phyloP scores from a whole-genome alignment of 1,140 invertebrate species.

The Neodiprion virginianus region DNA sequence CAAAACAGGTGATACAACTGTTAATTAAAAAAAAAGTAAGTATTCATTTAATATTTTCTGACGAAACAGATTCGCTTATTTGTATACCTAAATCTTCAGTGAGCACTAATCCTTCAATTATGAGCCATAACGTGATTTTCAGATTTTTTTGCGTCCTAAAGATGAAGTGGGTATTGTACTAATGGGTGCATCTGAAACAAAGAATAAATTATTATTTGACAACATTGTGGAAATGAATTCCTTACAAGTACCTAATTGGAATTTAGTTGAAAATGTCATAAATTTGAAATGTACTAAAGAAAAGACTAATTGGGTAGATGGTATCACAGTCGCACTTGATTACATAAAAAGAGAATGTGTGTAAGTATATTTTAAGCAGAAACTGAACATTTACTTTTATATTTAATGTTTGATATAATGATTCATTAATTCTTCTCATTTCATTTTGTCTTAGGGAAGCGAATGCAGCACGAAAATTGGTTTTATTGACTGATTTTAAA shows the following conservation, averaged over 20 bases:
- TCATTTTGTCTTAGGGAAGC: conserved; percentile 19
- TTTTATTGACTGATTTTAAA: conserved; percentile 38
- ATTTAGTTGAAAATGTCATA: conserved; percentile 34
- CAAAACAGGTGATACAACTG: conserved; percentile 32
- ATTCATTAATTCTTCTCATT: not conserved
- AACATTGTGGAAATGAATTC: conserved; percentile 7
- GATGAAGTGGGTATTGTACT: conserved; percentile 44
- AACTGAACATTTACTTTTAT: not conserved
- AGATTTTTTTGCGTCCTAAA: conserved; percentile 42
- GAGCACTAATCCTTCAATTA: no score
- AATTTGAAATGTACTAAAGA: conserved; percentile 25
- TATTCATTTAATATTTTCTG: not conserved
- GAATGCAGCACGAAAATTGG: conserved; percentile 12
- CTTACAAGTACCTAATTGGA: conserved; percentile 37
- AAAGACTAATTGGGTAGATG: conserved; percentile 39
- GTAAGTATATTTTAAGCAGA: conserved; percentile 21
- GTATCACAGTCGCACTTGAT: conserved; percentile 27
- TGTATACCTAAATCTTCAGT: no score
- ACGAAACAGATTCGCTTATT: not conserved
- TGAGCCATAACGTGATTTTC: not conserved
- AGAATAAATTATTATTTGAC: conserved; percentile 20
- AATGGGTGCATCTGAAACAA: conserved; percentile 33
- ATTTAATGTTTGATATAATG: conserved; percentile 1
- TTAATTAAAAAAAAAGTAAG: conserved; percentile 41
- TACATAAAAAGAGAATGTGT: conserved; percentile 31